Percentiles rank a stretch among this genome's conserved stretches.
Conservation (phyloP, 2,888 invertebrate species). For the Mystacides longicornis region DNA sequence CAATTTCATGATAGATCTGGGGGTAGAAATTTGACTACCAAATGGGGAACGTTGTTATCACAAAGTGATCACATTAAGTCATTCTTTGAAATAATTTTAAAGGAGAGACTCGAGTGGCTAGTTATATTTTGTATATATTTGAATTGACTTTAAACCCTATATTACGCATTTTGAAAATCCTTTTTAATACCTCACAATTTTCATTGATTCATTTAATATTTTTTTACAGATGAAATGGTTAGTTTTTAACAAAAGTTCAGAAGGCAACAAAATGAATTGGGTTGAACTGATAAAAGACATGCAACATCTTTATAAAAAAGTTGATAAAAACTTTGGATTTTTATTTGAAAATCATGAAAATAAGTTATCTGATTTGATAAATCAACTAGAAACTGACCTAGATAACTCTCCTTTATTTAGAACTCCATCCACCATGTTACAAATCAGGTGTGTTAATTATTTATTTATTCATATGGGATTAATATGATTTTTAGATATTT, state of each 20-base stretch:
- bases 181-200: neutral
- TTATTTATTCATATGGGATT: too few relatives aligned
- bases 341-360: constrained; percentile 6
- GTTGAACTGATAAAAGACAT: constrained; percentile 17
- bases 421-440: neutral
- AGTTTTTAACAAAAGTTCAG: neutral
- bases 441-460: neutral
- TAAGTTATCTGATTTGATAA: neutral
- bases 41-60: too few relatives aligned
- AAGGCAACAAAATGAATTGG: constrained; percentile 19
- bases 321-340: constrained; percentile 19
- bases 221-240: constrained; percentile 9
- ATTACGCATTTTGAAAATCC: too few relatives aligned
- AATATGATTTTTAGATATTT: too few relatives aligned
- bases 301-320: constrained; percentile 19
- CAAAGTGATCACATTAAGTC: too few relatives aligned
- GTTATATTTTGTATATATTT: too few relatives aligned
- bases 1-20: too few relatives aligned
- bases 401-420: neutral
- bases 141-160: too few relatives aligned
- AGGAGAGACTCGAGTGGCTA: too few relatives aligned
- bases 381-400: neutral
- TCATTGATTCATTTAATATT: constrained; percentile 1
- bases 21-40: too few relatives aligned
- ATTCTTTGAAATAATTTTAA: too few relatives aligned